These are phyloP conservation scores for Athripsodes cinereus DNA, from an alignment of 2,888 invertebrate species.

Conservation along the genomic window DNA sequence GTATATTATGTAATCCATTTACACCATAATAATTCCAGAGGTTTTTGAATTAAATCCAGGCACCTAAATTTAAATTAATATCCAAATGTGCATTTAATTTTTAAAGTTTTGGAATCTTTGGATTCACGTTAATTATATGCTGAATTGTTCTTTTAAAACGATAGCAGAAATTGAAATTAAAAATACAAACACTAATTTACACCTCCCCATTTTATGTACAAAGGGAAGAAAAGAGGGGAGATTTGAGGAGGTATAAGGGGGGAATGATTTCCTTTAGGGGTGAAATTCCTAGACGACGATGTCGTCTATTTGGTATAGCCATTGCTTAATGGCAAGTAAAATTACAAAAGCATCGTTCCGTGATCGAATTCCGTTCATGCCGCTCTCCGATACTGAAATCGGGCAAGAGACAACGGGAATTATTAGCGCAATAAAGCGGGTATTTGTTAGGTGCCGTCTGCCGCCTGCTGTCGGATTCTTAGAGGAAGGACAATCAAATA, in stretches of 20 bases:
- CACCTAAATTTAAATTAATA: no score
- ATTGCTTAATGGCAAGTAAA: constrained; percentile 29
- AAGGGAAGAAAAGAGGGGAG: background rate
- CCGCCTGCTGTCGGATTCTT: background rate
- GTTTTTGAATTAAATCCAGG: no score
- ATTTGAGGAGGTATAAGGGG: background rate
- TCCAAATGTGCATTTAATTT: no score
- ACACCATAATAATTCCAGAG: no score
- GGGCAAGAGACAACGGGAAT: background rate
- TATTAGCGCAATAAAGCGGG: background rate
- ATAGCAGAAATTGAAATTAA: background rate
- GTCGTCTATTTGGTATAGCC: background rate
- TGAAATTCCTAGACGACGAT: constrained; percentile 1
- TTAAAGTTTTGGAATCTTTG: no score
- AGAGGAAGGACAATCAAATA: constrained; percentile 16
- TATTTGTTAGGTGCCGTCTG: no score
- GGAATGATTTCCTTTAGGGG: background rate
- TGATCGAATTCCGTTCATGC: constrained; percentile 28
- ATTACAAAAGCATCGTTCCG: constrained; percentile 28
- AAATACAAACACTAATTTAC: constrained; percentile 1
- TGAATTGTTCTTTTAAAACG: background rate
- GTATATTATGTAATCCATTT: no score
- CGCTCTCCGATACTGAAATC: constrained; percentile 24
- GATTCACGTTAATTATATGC: no score
- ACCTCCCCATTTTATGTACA: background rate